A percentile compares a stretch with the other conserved stretches of the same genome.
These are phyloP conservation scores for Phacellophora camtschatica DNA, from an alignment of 30 jellyfish, hydroid and myxozoan species.

Conservation along the genomic window DNA sequence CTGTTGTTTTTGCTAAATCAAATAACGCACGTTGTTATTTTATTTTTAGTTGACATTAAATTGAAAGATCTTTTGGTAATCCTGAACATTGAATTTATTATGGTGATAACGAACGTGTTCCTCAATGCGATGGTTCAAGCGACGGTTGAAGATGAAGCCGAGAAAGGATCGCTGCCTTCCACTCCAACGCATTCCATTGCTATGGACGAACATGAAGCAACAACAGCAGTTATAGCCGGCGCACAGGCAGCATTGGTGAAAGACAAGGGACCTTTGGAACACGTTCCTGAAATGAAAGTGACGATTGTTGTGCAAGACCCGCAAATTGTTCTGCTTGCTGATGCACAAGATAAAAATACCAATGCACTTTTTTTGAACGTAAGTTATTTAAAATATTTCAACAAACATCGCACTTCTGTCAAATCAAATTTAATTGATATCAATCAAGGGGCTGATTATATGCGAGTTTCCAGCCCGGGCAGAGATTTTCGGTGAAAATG, in stretches of 20 bases:
- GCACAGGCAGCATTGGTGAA: conserved; percentile 33
- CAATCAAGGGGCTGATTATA: too few species aligned
- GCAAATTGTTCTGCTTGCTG: conserved; percentile 86
- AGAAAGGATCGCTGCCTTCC: conserved; percentile 46
- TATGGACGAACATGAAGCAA: conserved; percentile 34
- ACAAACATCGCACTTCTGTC: too few species aligned
- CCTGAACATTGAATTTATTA: conserved; percentile 80
- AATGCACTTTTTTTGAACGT: conserved; percentile 78
- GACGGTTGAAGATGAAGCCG: conserved; percentile 27
- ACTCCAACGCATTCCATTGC: conserved; percentile 76
- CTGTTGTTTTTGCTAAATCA: too few species aligned
- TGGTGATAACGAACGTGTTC: conserved; percentile 70
- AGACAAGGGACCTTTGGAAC: conserved; percentile 37
- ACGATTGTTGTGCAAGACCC: conserved; percentile 62
- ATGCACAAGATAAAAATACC: conserved; percentile 75
- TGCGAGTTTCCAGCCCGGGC: too few species aligned
- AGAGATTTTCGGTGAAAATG: too few species aligned
- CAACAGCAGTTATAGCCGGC: conserved; percentile 8
- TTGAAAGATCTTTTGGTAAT: conserved; percentile 57
- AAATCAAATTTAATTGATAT: too few species aligned
- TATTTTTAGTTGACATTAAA: conserved; percentile 15
- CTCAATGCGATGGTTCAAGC: conserved; percentile 75
- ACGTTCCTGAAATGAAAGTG: conserved; percentile 59
- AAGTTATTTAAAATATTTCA: too few species aligned
- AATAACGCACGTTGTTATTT: too few species aligned